Evolutionary conservation across 2,113 vertebrate species (phyloP), one percentile per base, ranked within the genome.

Genomic region (Pavo muticus): DNA sequence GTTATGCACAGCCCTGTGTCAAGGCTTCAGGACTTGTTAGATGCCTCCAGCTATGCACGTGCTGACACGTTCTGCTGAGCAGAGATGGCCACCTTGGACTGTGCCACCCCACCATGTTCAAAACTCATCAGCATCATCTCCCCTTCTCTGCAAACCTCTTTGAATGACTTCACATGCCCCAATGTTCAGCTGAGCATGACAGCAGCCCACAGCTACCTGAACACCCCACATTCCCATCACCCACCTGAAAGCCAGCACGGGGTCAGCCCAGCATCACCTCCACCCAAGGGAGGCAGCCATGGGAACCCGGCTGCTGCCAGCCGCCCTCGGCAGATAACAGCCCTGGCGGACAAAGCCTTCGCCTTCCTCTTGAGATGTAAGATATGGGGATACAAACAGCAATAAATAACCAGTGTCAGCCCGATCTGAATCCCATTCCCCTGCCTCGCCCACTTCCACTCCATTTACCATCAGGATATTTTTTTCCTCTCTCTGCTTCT

Each of bases 401-500:
- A 68, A 78, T 88, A 91, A 97, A 91, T 37, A 91, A 90, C 68
- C 56, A 48, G 29, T 47, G 87, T 84, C 90, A 68, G 74, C 57
- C 82, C 4, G 1, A 71, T 70, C 85, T n/a, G 42, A 56, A 67
- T 91, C 85, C 85, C 67, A 56, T 87, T 88, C 71, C 65, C 68
- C 39, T 87, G 95, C 94, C 94, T 95, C 93, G 57, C 87, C 90
- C 95, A 91, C 20, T 94, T 91, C 91, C 83, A 87, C 70, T 21
- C 79, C 85, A 72, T 74, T 94, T 88, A 83, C 69, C 88, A 95
- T 10, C 42, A 56, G n/a, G 23, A 4, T 16, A 54, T 37, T 52
- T 64, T 65, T 18, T 20, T 13, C 27, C 69, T 67, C 47, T 48
- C 44, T 48, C 44, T 81, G 25, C 8, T 68, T 71, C 37, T 69